Base-by-base conservation (phyloP, 2,113 vertebrate species). In the Syngnathoides biaculeatus region DNA sequence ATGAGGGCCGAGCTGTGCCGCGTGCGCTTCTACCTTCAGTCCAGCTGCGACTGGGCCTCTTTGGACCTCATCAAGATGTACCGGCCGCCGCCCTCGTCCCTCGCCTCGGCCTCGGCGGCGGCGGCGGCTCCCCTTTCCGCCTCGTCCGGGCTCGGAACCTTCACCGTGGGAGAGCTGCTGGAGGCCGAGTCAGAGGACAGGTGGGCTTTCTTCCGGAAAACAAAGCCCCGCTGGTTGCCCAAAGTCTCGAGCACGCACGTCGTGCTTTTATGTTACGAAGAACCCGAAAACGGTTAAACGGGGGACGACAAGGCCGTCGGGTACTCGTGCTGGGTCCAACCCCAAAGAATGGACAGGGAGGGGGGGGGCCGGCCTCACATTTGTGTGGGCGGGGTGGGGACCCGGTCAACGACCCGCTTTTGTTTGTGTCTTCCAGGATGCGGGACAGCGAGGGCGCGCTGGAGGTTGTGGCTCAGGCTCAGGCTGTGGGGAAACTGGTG, bases 1-100 rank as follows among this genome's bases (percentile, higher is more conserved):
- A 48, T 65, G 64, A 65, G 11, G 64, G 30, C 20, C 20, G 47
- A 65, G 20, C 47, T 65, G 47, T 65, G 48, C 45, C 64, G 20
- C 13, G 30, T 65, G 47, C 39, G 47, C 30, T n/a, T 38, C 11
- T 52, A 7, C 1, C 26, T 65, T 20, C 64, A 52, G 19, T 65
- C 64, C 64, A 65, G 64, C 64, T 65, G 27, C 15, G 64, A 50
- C 30, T 65, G 47, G 9, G 4, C 64, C 17, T 50, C 59, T 12
- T 62, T 62, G 60, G 5, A 4, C 22, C 60, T 62, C 39, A 24
- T 62, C 60, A 43, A 43, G 19, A 42, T 43, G n/a, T 24, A 13
- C 39, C 60, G n/a, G 13, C 39, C 13, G 39, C n/a, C 39, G 15
- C 55, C 24, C 1, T 24, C 55, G 14, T 12, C 26, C 14, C 11